These are phyloP conservation scores for Onychorhynchus coronatus DNA, from an alignment of 2,113 vertebrate species.

Conservation along the genomic window DNA sequence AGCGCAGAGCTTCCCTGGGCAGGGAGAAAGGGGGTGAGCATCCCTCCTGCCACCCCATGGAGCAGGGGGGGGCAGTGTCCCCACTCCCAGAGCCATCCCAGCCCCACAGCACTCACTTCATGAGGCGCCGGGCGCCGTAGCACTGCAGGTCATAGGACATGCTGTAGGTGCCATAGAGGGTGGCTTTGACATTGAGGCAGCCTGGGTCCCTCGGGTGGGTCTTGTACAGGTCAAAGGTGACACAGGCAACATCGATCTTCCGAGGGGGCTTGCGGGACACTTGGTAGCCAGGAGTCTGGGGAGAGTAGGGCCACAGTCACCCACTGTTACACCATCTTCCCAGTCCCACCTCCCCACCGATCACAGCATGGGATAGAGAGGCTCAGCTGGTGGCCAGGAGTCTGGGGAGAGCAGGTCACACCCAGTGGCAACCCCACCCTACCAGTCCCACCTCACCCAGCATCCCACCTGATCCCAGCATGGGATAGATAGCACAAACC, in stretches of 20 bases:
- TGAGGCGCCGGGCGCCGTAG: conserved; percentile 77
- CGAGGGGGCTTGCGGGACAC: conserved; percentile 53
- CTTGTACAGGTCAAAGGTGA: conserved; percentile 94
- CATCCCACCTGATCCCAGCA: not conserved
- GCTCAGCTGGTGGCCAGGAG: conserved; percentile 43
- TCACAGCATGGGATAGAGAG: not conserved
- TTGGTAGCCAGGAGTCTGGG: conserved; percentile 53
- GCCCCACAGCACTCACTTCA: conserved; percentile 72
- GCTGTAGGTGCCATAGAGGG: conserved; percentile 88
- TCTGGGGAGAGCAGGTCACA: conserved; percentile 1
- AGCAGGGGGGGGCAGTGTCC: not conserved
- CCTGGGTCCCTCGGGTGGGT: conserved; percentile 88
- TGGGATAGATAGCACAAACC: fast-evolving
- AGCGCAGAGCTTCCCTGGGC: conserved; percentile 87
- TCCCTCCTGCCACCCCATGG: fast-evolving
- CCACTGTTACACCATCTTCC: fast-evolving
- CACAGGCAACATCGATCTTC: conserved; percentile 85
- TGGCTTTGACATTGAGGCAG: conserved; percentile 90
- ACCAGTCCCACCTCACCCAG: not conserved
- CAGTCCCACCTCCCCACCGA: not conserved
- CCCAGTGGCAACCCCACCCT: fast-evolving
- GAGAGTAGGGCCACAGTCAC: fast-evolving
- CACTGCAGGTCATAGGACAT: conserved; percentile 90
- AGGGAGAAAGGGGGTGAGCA: not conserved
- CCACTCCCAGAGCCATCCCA: fast-evolving